Evolutionary conservation across 2,797 vertebrate species (phyloP), one percentile per base, ranked within the genome.

Genomic region (Muraenolepis orangiensis): DNA sequence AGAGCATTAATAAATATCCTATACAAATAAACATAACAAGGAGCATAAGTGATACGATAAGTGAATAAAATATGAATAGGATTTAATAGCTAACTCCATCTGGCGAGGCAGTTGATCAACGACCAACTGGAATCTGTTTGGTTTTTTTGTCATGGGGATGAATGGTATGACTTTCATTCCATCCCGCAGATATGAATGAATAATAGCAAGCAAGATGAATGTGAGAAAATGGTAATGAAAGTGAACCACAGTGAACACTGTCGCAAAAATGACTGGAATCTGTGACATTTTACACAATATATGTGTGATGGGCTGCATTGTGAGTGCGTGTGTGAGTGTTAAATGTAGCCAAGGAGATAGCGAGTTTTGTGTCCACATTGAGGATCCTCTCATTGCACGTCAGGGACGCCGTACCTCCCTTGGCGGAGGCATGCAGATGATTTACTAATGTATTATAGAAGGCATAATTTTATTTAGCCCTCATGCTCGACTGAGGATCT

Each of bases 341-440:
- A 57, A 23, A 10, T 10, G 20, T 23, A 7, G 51, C 4, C n/a
- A n/a, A 57, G 51, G n/a, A 5, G 51, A 23, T 57, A 8, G 51
- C 51, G 51, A 10, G 51, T n/a, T 57, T n/a, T 57, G 6, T 57
- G 51, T 57, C 20, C n/a, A 57, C 51, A 57, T 7, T 57, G 51
- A 57, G 51, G 23, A 57, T 7, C 20, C 20, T n/a, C 10, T 57
- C 23, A 20, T 57, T 10, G 51, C 51, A 57, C 51, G 51, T 57
- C 51, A 57, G 51, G 51, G 51, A 57, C 5, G 5, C 20, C 20
- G 51, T n/a, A n/a, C 51, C 13, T 57, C 20, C 51, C 51, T 11
- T 57, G 78, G 79, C 81, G 74, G 75, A 83, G 66, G 12, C 51
- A n/a, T 30, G 57, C 61, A 38, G 30, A 11, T 78, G 51, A 57